These are phyloP conservation scores for Oncorhynchus tshawytscha DNA, from an alignment of 2,113 vertebrate genomes.

Conservation along the genomic window DNA sequence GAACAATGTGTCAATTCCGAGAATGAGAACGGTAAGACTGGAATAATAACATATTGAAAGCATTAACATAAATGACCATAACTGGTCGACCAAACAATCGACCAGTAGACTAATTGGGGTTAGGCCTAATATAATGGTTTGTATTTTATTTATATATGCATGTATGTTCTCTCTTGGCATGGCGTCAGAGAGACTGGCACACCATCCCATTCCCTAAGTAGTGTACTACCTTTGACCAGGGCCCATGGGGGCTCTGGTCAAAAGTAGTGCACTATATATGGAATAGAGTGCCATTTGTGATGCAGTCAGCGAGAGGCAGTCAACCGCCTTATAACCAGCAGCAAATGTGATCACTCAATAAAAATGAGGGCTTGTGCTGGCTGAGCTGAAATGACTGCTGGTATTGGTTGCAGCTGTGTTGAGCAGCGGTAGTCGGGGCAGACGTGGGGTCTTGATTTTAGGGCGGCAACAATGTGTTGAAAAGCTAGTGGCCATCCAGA, in stretches of 20 bases:
- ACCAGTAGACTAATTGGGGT: neutral
- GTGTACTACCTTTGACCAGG: no score
- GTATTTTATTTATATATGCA: neutral
- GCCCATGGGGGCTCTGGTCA: no score
- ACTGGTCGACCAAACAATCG: no score
- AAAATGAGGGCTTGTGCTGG: conserved; percentile 31
- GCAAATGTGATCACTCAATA: conserved; percentile 34
- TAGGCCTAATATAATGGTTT: neutral
- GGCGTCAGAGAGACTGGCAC: neutral
- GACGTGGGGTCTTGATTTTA: conserved; percentile 22
- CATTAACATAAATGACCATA: no score
- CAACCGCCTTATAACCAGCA: conserved; percentile 33
- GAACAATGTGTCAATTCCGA: no score
- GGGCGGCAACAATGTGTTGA: conserved; percentile 31
- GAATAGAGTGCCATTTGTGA: no score
- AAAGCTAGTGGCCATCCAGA: conserved; percentile 27
- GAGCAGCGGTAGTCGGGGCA: conserved; percentile 9
- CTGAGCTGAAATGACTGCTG: conserved; percentile 28
- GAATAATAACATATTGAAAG: no score
- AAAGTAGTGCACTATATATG: neutral
- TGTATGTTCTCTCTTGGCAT: neutral
- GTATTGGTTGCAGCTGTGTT: conserved; percentile 49
- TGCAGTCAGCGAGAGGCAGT: no score
- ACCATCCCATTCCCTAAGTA: no score
- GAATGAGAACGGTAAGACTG: no score